A percentile compares a stretch with the other conserved stretches of the same genome.
phyloP scores from a whole-genome alignment of 2,888 invertebrate species.

The Stictocephala bisonia region DNA sequence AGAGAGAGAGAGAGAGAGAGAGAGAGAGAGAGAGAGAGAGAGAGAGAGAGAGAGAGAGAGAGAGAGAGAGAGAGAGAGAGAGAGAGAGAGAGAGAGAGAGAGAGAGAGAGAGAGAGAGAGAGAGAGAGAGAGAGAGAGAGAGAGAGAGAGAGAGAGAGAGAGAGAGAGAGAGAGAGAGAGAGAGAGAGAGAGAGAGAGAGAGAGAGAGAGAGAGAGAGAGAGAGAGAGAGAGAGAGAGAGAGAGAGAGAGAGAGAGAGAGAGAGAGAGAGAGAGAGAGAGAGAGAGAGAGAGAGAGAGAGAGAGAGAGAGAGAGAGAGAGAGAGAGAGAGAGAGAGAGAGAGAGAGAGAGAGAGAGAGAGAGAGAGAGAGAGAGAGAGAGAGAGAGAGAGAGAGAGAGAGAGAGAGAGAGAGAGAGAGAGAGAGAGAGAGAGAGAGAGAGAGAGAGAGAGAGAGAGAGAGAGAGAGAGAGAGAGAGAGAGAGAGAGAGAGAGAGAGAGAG shows the following conservation, averaged over 20 bases:
- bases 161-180: not conserved
- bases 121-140: not conserved
- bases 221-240: not conserved
- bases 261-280: not conserved
- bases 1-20: no score
- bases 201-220: not conserved
- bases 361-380: not conserved
- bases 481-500: not conserved
- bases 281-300: not conserved
- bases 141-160: not conserved
- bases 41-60: no score
- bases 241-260: not conserved
- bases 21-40: no score
- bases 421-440: conserved; percentile 13
- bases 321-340: not conserved
- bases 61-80: no score
- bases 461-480: conserved; percentile 11
- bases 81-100: no score
- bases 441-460: conserved; percentile 13
- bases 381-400: not conserved
- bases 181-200: not conserved
- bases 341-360: not conserved
- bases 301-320: not conserved
- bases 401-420: conserved; percentile 9
- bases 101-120: no score